Conservation (phyloP, 2,113 vertebrate genomes). For the Alethe diademata region DNA sequence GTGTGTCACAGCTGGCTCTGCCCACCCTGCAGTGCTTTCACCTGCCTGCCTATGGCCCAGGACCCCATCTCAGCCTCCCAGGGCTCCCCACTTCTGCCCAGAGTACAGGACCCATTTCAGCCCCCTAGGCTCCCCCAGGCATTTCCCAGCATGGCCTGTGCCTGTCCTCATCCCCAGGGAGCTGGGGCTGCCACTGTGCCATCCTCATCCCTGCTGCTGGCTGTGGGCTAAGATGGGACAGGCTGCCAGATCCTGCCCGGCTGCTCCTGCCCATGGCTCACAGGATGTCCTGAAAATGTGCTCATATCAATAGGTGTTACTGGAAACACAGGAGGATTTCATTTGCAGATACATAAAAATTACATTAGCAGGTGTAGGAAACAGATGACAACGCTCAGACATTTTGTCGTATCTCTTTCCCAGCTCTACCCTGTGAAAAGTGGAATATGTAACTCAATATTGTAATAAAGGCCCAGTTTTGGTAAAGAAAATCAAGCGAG, state of each 20-base stretch:
- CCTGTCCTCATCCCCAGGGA: not conserved
- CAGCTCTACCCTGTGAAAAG: not conserved
- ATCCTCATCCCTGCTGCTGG: not conserved
- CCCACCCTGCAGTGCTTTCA: fast-evolving
- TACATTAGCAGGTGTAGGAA: not conserved
- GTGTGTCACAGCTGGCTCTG: not conserved
- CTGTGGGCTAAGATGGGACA: not conserved
- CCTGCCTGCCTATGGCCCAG: not conserved
- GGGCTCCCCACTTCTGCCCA: no score
- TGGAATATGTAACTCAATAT: not conserved
- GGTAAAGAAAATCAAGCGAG: not conserved
- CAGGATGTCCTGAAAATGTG: not conserved
- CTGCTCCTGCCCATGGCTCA: fast-evolving
- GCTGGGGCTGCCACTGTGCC: not conserved
- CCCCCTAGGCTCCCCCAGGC: no score
- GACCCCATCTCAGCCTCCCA: fast-evolving
- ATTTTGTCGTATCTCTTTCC: not conserved
- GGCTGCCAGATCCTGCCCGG: fast-evolving
- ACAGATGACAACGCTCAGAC: not conserved
- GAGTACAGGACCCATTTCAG: not conserved
- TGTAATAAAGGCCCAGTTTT: not conserved
- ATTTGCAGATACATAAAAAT: not conserved
- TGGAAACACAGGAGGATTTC: not conserved
- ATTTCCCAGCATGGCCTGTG: not conserved
- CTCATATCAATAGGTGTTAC: not conserved